Percentiles rank a stretch among this genome's conserved stretches.
phyloP scores from a whole-genome alignment of 2,797 vertebrate species.

The Sebastes diploproa region DNA sequence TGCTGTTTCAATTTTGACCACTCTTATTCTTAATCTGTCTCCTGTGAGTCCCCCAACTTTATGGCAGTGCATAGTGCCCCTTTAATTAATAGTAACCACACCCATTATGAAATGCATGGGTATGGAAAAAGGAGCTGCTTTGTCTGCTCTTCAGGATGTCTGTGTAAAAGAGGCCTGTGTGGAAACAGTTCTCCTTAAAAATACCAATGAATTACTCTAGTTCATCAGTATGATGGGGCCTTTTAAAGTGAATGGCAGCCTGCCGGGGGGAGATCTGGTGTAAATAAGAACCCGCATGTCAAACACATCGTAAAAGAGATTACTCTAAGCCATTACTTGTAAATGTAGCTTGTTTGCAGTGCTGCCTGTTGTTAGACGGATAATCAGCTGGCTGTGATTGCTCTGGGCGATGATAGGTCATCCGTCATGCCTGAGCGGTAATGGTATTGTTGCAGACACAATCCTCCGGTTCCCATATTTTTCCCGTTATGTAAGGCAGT shows the following conservation, averaged over 20 bases:
- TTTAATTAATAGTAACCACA: neutral
- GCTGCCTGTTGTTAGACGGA: constrained; percentile 7
- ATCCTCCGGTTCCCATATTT: constrained; percentile 46
- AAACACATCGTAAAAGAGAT: constrained; percentile 28
- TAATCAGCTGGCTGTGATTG: constrained; percentile 36
- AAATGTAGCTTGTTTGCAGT: constrained; percentile 16
- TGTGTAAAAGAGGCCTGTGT: constrained; percentile 2
- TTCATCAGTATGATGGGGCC: constrained; percentile 4
- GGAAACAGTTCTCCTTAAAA: constrained; percentile 18
- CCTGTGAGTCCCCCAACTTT: neutral
- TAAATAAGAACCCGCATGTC: constrained; percentile 16
- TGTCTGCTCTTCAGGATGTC: constrained; percentile 27
- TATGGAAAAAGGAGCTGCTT: constrained; percentile 15
- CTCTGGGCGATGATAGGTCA: constrained; percentile 28
- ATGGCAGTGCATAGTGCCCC: too few species aligned
- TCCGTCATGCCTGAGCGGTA: constrained; percentile 42
- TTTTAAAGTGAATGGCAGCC: constrained; percentile 9
- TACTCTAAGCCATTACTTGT: constrained; percentile 15
- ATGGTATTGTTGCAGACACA: constrained; percentile 50
- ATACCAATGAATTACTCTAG: constrained; percentile 23
- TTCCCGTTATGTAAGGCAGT: constrained; percentile 58
- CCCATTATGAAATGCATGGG: neutral
- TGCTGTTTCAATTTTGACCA: neutral
- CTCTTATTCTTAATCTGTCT: neutral
- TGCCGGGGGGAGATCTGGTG: neutral